Conservation (phyloP, 2,797 vertebrate genomes). For the Chiropotes sagulatus region DNA sequence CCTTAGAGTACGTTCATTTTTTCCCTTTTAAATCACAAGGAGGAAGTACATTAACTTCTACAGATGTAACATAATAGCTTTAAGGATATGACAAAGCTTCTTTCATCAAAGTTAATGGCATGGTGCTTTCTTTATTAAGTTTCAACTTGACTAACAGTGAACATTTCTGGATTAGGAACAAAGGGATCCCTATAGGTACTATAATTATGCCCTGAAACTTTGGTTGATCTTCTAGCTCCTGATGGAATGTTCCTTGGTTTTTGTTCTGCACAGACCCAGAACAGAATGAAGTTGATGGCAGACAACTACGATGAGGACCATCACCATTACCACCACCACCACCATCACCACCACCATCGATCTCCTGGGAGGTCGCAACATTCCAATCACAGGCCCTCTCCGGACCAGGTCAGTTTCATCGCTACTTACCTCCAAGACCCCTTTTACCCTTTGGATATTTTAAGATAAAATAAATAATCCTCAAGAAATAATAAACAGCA, state of each 20-base stretch:
- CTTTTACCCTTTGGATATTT: constrained; percentile 69
- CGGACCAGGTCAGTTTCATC: constrained; percentile 92
- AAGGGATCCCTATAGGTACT: neutral
- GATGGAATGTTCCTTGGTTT: constrained; percentile 68
- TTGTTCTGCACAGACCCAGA: constrained; percentile 90
- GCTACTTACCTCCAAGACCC: constrained; percentile 52
- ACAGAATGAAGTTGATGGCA: constrained; percentile 96
- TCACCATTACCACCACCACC: constrained; percentile 90
- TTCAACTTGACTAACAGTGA: neutral
- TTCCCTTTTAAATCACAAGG: neutral
- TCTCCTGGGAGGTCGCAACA: constrained; percentile 90
- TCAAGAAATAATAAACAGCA: constrained; percentile 78
- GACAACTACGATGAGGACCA: constrained; percentile 96
- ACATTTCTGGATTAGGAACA: neutral
- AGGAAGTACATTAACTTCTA: neutral
- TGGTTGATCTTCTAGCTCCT: constrained; percentile 43
- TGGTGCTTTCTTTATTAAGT: constrained; percentile 8
- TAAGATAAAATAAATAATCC: constrained; percentile 79
- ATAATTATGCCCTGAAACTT: neutral
- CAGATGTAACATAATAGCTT: neutral
- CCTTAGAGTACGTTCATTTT: neutral
- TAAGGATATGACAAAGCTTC: neutral
- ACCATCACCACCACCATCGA: constrained; percentile 91
- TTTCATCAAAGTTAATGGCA: neutral
- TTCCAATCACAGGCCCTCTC: constrained; percentile 92